Evolutionary conservation across 2,888 invertebrate genomes (phyloP), one percentile per base, ranked within the genome.

Genomic region (Macrosiphum euphorbiae): DNA sequence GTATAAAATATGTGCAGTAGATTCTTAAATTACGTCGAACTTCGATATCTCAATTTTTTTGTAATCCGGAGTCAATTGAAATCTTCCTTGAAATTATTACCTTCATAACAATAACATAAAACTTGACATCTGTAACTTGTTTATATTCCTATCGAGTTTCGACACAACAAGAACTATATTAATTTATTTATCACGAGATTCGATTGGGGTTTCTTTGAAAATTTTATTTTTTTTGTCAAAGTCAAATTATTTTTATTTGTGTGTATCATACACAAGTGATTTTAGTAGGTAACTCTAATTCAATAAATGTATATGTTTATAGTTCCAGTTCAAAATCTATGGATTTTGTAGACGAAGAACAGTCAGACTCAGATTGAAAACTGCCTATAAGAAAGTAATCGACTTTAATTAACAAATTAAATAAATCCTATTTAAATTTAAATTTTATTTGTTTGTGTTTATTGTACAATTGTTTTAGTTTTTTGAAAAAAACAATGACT

Each of bases 261-360:
- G 35, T 35, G 20, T 3, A 78, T 24, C 35, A 78, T 35, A 20
- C 35, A 35, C 16, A 16, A 35, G 35, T 35, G 16, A 20, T 78
- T 78, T 78, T 7, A 16, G 5, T 67, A 0, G 11, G n/a, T 78
- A 78, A 78, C 20, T n/a, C 20, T 20, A 20, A 78, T 20, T 35
- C 7, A 7, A 78, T 35, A 20, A 35, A 20, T 78, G 8, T 0
- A 3, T 8, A 35, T 78, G 20, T 78, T 87, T 91, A 41, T 52
- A 94, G 86, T 67, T 87, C 55, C 86, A 94, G 94, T 94, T 86
- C 90, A 26, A 94, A 94, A 52, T 94, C 94, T n/a, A 90, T 94
- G 94, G 94, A 94, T 89, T 94, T 94, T 47, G 86, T 94, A 2
- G 90, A 94, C n/a, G 86, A 94, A 90, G 94, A 90, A 67, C 89